Conservation (phyloP, 2,888 invertebrate species). For the Boloria selene region DNA sequence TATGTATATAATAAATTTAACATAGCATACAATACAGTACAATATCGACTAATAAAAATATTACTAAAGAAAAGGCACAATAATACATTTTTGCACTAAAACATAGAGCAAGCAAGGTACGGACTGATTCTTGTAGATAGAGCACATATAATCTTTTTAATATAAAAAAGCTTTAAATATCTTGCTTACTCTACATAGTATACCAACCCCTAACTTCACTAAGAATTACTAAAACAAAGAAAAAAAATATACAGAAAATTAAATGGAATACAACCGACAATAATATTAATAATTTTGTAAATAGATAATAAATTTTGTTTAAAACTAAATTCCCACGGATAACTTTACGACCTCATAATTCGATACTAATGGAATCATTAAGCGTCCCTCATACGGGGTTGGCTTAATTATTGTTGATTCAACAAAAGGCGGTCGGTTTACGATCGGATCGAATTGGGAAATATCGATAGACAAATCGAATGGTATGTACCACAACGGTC, state of each 20-base stretch:
- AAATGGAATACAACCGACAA: constrained; percentile 7
- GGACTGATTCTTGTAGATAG: background rate
- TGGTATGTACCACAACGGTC: background rate
- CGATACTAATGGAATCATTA: constrained; percentile 4
- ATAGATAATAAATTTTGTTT: constrained; percentile 1
- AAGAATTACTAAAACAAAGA: too few relatives aligned
- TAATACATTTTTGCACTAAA: constrained; percentile 19
- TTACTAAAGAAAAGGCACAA: constrained; percentile 33
- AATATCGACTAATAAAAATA: constrained; percentile 26
- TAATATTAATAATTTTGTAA: constrained; percentile 10
- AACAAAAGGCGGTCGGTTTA: constrained; percentile 12
- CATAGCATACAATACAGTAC: constrained; percentile 39
- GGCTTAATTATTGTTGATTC: constrained; percentile 8
- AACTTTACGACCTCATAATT: constrained; percentile 15
- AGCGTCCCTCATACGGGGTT: background rate
- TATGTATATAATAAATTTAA: constrained; percentile 22
- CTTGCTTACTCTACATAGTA: constrained; percentile 13
- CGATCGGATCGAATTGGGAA: constrained; percentile 11
- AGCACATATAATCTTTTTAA: too few relatives aligned
- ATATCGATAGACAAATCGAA: constrained; percentile 15
- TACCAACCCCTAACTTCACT: background rate
- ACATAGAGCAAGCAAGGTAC: constrained; percentile 11
- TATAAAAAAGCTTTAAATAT: background rate
- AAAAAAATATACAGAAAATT: too few relatives aligned
- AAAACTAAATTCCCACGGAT: constrained; percentile 13